These are phyloP conservation scores for Halichoerus grypus DNA, from an alignment of 2,113 vertebrate species.

Conservation along the genomic window DNA sequence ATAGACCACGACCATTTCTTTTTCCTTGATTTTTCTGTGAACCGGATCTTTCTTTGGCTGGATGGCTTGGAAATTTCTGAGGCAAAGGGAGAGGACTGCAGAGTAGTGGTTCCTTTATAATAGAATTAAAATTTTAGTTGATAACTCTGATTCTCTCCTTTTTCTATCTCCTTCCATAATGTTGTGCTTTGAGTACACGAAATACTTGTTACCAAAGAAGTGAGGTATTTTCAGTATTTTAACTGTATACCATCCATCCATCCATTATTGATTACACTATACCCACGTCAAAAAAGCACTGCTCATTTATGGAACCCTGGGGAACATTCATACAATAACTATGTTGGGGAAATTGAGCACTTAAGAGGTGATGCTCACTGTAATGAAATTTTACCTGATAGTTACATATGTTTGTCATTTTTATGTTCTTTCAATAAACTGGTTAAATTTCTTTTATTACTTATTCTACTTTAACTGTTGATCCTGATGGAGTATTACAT, in stretches of 20 bases:
- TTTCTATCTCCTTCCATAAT: background rate
- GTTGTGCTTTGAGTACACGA: background rate
- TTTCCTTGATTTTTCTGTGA: background rate
- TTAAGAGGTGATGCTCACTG: background rate
- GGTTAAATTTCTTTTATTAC: slow-evolving; percentile 9
- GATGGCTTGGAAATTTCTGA: background rate
- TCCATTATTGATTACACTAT: background rate
- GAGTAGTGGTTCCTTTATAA: background rate
- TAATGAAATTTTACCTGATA: background rate
- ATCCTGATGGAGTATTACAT: background rate
- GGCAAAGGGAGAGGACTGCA: background rate
- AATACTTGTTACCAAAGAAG: background rate
- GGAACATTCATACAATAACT: background rate
- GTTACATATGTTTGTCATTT: background rate
- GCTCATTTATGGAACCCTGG: background rate
- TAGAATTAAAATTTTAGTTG: background rate
- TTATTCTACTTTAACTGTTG: background rate
- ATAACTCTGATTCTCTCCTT: background rate
- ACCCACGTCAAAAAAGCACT: background rate
- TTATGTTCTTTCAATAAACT: background rate
- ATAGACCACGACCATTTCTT: background rate
- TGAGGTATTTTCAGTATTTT: background rate
- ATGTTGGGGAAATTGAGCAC: background rate
- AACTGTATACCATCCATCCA: background rate
- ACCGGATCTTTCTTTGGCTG: background rate